A percentile compares a stretch with the other conserved stretches of the same genome.
These are phyloP conservation scores for Cristatella mucedo DNA, from an alignment of 2,888 invertebrate genomes.

Conservation along the genomic window DNA sequence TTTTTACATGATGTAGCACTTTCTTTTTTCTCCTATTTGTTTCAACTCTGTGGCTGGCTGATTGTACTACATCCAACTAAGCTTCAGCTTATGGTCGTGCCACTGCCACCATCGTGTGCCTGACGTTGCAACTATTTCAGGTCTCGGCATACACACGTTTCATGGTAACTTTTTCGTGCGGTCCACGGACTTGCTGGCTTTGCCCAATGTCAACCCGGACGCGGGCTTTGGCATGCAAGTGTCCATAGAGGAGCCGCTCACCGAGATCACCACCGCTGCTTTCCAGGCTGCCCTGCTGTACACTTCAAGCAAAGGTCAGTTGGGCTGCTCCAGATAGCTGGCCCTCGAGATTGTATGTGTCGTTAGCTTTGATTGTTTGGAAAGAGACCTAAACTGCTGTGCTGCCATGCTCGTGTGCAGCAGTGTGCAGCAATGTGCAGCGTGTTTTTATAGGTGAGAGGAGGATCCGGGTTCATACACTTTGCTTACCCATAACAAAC, in stretches of 20 bases:
- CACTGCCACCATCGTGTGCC: too few relatives aligned
- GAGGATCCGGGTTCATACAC: slow-evolving; percentile 87
- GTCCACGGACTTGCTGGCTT: slow-evolving; percentile 80
- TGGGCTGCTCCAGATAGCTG: too few relatives aligned
- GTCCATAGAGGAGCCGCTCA: slow-evolving; percentile 65
- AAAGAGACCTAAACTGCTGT: too few relatives aligned
- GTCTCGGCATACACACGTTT: slow-evolving; percentile 87
- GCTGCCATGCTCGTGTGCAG: too few relatives aligned
- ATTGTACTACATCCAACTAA: background rate
- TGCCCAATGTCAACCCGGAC: slow-evolving; percentile 95
- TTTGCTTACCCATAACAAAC: slow-evolving; percentile 75
- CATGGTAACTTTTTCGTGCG: slow-evolving; percentile 98
- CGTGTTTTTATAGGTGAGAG: slow-evolving; percentile 54
- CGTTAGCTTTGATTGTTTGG: too few relatives aligned
- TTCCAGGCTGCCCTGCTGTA: slow-evolving; percentile 95
- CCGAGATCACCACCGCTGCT: slow-evolving; percentile 48
- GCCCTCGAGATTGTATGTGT: too few relatives aligned
- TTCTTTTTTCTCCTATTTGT: slow-evolving; percentile 11
- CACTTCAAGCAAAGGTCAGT: slow-evolving; percentile 71
- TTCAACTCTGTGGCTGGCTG: background rate
- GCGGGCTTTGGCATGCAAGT: slow-evolving; percentile 96
- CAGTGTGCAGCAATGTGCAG: too few relatives aligned
- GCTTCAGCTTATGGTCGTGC: too few relatives aligned
- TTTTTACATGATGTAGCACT: background rate
- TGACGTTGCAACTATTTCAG: slow-evolving; percentile 41